Evolutionary conservation across 2,888 invertebrate genomes (phyloP).

Genomic region (Priocnemis perturbator): DNA sequence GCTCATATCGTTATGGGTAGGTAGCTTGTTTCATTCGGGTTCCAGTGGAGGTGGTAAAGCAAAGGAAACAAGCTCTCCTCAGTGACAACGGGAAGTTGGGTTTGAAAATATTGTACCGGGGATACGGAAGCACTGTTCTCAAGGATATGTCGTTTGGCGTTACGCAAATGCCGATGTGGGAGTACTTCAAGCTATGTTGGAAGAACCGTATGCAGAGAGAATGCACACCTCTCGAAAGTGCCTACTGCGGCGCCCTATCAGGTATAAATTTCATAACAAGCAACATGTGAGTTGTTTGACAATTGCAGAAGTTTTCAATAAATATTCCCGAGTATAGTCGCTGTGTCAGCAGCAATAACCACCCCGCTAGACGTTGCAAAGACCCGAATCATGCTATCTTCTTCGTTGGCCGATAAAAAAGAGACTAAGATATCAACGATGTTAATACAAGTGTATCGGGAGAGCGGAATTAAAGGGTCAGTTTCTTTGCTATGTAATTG

Average conservation of each 20-base stretch:
- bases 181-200: slow-evolving; percentile 86
- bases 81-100: slow-evolving; percentile 71
- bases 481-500: slow-evolving; percentile 4
- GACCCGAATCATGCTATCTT: slow-evolving; percentile 96
- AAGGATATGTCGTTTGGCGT: slow-evolving; percentile 96
- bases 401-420: slow-evolving; percentile 74
- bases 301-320: no score
- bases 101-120: slow-evolving; percentile 80
- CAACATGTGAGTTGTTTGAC: no score
- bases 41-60: slow-evolving; percentile 97
- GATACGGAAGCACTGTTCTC: slow-evolving; percentile 85
- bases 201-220: slow-evolving; percentile 61
- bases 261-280: slow-evolving; percentile 76
- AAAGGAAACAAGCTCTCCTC: slow-evolving; percentile 88
- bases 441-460: slow-evolving; percentile 79
- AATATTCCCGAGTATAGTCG: slow-evolving; percentile 76
- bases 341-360: slow-evolving; percentile 90
- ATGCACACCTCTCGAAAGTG: slow-evolving; percentile 84
- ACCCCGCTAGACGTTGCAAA: slow-evolving; percentile 98
- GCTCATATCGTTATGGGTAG: slow-evolving; percentile 75
- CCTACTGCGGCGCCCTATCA: slow-evolving; percentile 90
- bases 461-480: slow-evolving; percentile 85
- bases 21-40: slow-evolving; percentile 93
- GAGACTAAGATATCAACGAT: slow-evolving; percentile 77
- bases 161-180: slow-evolving; percentile 97